Conservation (phyloP, 2,888 invertebrate species). For the Myathropa florea region DNA sequence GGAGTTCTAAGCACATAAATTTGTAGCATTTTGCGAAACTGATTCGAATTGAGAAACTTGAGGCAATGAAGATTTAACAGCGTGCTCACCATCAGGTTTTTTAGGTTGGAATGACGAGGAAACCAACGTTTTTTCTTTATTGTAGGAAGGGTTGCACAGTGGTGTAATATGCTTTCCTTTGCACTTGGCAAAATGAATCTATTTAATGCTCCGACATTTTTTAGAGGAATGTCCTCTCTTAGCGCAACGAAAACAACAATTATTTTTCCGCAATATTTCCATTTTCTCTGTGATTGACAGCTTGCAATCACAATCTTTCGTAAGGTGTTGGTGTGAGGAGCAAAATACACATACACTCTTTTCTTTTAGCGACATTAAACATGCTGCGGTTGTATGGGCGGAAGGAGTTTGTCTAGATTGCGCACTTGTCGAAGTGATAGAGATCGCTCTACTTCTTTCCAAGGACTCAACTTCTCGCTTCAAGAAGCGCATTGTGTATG, state of each 20-base stretch:
- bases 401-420: background rate
- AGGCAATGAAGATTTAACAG: background rate
- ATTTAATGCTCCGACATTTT: background rate
- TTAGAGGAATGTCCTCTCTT: background rate
- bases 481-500: slow-evolving; percentile 12
- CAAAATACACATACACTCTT: slow-evolving; percentile 9
- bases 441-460: slow-evolving; percentile 11
- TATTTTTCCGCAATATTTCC: slow-evolving; percentile 2
- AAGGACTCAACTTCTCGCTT: slow-evolving; percentile 25
- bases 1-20: background rate
- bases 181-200: slow-evolving; percentile 5
- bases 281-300: background rate
- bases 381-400: background rate
- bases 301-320: slow-evolving; percentile 18
- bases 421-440: background rate
- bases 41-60: background rate
- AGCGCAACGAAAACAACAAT: slow-evolving; percentile 31
- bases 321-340: background rate
- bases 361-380: slow-evolving; percentile 1
- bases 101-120: background rate
- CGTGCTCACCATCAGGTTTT: background rate
- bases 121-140: background rate
- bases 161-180: slow-evolving; percentile 12
- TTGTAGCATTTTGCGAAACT: background rate
- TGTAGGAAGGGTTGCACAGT: background rate